phyloP scores from a whole-genome alignment of 37 sponge, comb jelly and placozoan species.

The Sycon ciliatum region DNA sequence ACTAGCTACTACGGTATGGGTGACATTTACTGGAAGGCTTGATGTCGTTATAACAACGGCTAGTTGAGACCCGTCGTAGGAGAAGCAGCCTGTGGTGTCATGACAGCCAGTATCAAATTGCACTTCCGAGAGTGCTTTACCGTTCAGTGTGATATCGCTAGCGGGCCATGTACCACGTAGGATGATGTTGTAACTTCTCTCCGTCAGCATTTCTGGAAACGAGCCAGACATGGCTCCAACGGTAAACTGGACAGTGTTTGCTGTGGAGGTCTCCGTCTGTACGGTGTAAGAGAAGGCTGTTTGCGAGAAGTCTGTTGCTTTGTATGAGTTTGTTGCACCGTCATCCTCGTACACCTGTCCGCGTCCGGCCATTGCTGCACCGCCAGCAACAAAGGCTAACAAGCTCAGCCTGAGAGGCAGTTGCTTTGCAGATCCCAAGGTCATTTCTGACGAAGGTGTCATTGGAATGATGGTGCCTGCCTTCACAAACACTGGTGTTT shows the following conservation, averaged over 20 bases:
- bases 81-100: neutral
- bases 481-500: constrained; percentile 46
- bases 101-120: neutral
- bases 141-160: neutral
- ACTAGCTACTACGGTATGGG: too few species aligned
- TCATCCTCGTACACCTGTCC: neutral
- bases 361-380: neutral
- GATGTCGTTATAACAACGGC: too few species aligned
- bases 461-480: constrained; percentile 51
- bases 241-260: too few species aligned
- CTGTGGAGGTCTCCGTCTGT: too few species aligned
- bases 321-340: neutral
- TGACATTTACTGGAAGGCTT: too few species aligned
- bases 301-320: too few species aligned
- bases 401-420: neutral
- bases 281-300: too few species aligned
- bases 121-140: neutral
- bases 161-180: neutral
- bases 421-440: neutral
- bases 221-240: neutral
- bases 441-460: neutral
- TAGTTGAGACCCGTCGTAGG: neutral
- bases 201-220: neutral
- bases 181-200: neutral
- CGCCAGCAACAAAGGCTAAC: neutral